Percentiles rank a stretch among this genome's conserved stretches.
phyloP scores from a whole-genome alignment of 2,113 vertebrate species.

The Cololabis saira region DNA sequence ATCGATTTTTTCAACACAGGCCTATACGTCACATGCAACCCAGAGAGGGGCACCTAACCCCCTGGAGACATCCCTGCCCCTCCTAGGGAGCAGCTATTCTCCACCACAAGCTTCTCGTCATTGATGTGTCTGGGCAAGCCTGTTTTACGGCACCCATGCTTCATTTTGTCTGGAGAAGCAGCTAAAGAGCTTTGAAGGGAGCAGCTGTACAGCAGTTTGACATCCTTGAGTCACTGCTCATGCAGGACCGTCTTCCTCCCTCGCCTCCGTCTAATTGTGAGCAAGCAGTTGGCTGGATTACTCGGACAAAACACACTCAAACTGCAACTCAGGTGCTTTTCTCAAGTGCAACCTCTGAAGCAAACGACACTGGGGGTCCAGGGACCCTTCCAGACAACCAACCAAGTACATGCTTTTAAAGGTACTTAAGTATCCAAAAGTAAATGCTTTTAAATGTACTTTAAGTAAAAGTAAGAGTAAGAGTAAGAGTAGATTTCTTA shows the following conservation, averaged over 20 bases:
- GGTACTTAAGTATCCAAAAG: too few relatives aligned
- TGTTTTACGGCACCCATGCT: constrained; percentile 30
- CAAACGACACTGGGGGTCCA: too few relatives aligned
- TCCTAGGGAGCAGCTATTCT: constrained; percentile 17
- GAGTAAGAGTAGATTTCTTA: too few relatives aligned
- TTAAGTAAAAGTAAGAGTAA: too few relatives aligned
- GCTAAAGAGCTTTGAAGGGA: constrained; percentile 26
- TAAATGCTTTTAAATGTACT: too few relatives aligned
- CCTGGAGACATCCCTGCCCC: background rate
- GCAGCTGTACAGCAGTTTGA: constrained; percentile 42
- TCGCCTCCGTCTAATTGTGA: constrained; percentile 1
- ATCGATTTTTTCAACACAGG: too few relatives aligned
- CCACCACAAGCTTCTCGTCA: constrained; percentile 14
- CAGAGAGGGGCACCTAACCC: too few relatives aligned
- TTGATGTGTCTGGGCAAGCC: constrained; percentile 31
- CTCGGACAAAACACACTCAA: too few relatives aligned
- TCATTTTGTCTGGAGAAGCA: constrained; percentile 44
- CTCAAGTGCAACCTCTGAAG: constrained; percentile 4
- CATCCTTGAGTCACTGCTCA: constrained; percentile 22
- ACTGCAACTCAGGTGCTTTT: background rate
- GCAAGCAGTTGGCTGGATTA: background rate
- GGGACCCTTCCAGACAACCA: background rate
- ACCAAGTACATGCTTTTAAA: too few relatives aligned
- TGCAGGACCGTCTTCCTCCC: constrained; percentile 1
- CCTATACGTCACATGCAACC: too few relatives aligned